A percentile compares a stretch with the other conserved stretches of the same genome.
Evolutionary conservation across 2,113 vertebrate genomes (phyloP).

Genomic region (Ictidomys tridecemlineatus): DNA sequence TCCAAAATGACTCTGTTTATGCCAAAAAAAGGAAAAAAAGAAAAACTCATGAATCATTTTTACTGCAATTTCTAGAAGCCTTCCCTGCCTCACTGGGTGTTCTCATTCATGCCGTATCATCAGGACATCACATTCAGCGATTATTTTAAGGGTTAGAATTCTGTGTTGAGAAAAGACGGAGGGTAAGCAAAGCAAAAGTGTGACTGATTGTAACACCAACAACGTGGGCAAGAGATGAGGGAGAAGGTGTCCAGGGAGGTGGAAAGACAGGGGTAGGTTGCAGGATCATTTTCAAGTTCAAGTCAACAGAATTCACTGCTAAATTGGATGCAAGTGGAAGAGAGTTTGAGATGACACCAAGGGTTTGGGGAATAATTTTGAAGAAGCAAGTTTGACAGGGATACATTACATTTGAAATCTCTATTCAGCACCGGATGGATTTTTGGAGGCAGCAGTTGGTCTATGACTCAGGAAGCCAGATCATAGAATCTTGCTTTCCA

Average conservation of each 20-base stretch:
- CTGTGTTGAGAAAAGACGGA: neutral
- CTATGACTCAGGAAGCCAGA: neutral
- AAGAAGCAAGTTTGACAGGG: neutral
- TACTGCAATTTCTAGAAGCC: neutral
- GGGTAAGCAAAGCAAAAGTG: neutral
- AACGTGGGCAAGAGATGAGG: too few species aligned
- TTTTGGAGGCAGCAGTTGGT: neutral
- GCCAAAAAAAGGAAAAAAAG: slow-evolving; percentile 21
- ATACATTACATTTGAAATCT: neutral
- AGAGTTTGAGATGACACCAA: neutral
- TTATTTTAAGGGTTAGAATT: neutral
- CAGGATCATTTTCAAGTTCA: neutral
- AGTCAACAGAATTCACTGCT: neutral
- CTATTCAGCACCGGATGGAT: neutral
- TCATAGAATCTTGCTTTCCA: neutral
- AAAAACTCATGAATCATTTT: neutral
- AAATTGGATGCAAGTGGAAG: neutral
- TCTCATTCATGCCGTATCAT: neutral
- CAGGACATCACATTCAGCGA: too few species aligned
- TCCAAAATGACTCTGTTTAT: slow-evolving; percentile 94
- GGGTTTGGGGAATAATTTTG: neutral
- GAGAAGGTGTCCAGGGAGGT: neutral
- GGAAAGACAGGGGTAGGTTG: too few species aligned
- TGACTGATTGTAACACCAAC: neutral
- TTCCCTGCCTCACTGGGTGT: neutral